Base-by-base conservation (phyloP, 2,797 vertebrate genomes). In the Thunnus albacares region DNA sequence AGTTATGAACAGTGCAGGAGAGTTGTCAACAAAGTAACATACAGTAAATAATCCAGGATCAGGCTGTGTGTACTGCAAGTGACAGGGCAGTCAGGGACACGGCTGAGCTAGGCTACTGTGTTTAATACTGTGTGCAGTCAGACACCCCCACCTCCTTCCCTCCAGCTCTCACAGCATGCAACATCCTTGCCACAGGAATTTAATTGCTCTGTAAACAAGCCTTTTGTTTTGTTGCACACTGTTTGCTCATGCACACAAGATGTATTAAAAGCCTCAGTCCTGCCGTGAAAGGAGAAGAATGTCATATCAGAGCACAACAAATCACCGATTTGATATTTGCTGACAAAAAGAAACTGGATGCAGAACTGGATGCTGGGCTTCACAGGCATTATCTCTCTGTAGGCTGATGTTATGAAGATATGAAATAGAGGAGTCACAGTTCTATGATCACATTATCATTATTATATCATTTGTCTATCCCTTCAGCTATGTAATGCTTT, bases 181-280 rank as follows among this genome's bases (percentile, higher is more conserved):
- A 87, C 88, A 91, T 94, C 90, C 89, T 93, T 94, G 83, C 93
- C 90, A 91, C 91, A 93, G 89, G 89, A 94, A 94, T 93, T 92
- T 90, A 91, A 94, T 93, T 92, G 87, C 90, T 92, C 91, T 89
- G 93, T 94, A 94, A 94, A 93, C 91, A 93, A 91, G 86, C 76
- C 91, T 82, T 93, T 93, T 94, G 90, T 92, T 92, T 91, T 83
- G 91, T 89, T 86, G 77, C 85, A 74, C 86, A 82, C 86, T 89
- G 89, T 92, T 91, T 89, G 85, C 86, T 86, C 91, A 80, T 87
- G 87, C 85, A 89, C 81, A 89, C 88, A 77, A 87, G 89, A 87
- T 83, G 77, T 81, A 88, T 91, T 90, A 87, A 92, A 92, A 90
- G 76, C 74, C 77, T 90, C 69, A 26, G 75, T 80, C 86, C 68